Evolutionary conservation across 2,888 invertebrate genomes (phyloP), one percentile per base, ranked within the genome.

Genomic region (Fissipunctia ypsillon): DNA sequence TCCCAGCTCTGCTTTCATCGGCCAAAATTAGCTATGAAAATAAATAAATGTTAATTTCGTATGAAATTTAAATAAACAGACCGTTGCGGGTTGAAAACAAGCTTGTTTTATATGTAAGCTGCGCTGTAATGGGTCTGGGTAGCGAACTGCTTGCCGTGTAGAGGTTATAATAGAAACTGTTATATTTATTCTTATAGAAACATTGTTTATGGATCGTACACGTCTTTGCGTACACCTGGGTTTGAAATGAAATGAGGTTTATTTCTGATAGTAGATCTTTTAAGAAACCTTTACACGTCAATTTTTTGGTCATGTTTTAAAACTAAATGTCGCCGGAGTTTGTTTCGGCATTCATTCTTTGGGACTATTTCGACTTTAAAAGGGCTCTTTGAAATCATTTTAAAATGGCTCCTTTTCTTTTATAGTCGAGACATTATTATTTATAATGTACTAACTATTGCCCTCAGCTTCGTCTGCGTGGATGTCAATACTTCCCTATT

Each of bases 31-130:
- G 81, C 69, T 56, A 73, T 69, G 73, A 78, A 80, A 80, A 80
- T 83, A 80, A 80, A 79, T 69, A 83, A 72, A 80, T 69, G 84
- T 66, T 69, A 57, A 80, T 80, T 81, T 75, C 45, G 84, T 75
- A 75, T 56, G 71, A 69, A 83, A 75, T 84, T 80, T 69, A 81
- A 81, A 81, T 84, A 81, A 72, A 81, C 76, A 71, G 12, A 57
- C 45, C 54, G 52, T 78, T 74, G 38, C 5, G 50, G 73, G 50
- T 76, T 81, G 38, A 45, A 61, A 65, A 63, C 69, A 80, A 38
- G 71, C 50, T 75, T 71, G 56, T 69, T 75, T 52, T 75, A 50
- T 54, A 64, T 71, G 72, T 78, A 72, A 80, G 78, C 78, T 82
- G 57, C 19, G 19, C 3, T 45, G 57, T 64, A 82, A 71, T 67